These are phyloP conservation scores for Ramazzottius varieornatus DNA, from an alignment of 2,888 invertebrate species.

Conservation along the genomic window DNA sequence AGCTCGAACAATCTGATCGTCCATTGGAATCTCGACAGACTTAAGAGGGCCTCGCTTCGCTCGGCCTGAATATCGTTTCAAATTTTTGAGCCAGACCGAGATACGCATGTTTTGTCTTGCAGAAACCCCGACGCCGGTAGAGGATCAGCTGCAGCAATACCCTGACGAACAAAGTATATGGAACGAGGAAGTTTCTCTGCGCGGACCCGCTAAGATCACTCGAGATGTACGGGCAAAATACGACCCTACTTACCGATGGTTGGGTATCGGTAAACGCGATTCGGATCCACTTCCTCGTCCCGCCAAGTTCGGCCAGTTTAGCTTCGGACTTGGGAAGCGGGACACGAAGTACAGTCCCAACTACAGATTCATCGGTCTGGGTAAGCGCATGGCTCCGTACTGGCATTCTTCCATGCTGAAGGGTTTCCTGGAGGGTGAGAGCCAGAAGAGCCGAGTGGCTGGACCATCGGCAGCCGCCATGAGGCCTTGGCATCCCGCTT, in stretches of 20 bases:
- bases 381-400: neutral
- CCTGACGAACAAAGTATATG: no score
- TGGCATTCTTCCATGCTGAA: neutral
- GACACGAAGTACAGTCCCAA: neutral
- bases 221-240: neutral
- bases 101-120: no score
- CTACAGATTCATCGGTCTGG: conserved; percentile 2
- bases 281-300: no score
- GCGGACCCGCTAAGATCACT: neutral
- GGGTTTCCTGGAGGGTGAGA: neutral
- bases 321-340: neutral
- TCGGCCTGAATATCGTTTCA: no score
- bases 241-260: neutral
- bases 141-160: no score
- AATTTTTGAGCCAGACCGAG: no score
- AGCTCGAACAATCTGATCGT: no score
- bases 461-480: neutral
- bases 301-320: neutral
- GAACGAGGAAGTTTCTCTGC: neutral
- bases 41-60: no score
- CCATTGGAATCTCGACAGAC: no score
- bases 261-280: no score
- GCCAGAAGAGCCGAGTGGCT: neutral
- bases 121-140: no score
- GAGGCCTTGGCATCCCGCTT: neutral